Evolutionary conservation across 2,797 vertebrate species (phyloP), one percentile per base, ranked within the genome.

Genomic region (Rhinophrynus dorsalis): DNA sequence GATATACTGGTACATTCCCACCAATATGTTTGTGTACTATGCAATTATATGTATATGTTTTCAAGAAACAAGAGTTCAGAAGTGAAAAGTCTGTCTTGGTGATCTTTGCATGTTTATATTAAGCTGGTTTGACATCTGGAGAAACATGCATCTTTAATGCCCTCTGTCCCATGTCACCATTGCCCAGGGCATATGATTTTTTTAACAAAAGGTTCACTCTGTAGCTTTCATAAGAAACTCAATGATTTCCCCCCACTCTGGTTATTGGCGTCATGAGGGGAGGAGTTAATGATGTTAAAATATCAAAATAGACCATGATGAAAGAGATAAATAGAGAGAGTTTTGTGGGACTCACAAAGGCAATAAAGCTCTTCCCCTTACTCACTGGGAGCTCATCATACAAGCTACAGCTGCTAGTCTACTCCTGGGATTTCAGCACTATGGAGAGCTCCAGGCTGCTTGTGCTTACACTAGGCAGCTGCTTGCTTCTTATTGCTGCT

Each of bases 381-480:
- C 37, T 18, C 15, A 27, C 13, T 27, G 47, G 23, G 8, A 7
- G 38, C 23, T 51, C 13, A 27, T 29, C 24, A 15, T 2, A 5
- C 45, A 23, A 24, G 9, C 15, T 18, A 15, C 44, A 60, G 44
- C 10, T 30, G 26, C 8, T 12, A 57, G 40, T 13, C 6, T n/a
- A 40, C 1, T 18, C 9, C 27, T 15, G 23, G 20, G 10, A 3
- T 3, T 50, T 58, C 79, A 83, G 80, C 75, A 89, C 85, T 81
- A 90, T 87, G 89, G 86, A 81, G 56, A 90, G 81, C 82, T 87
- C 82, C 80, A 80, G 79, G 62, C 74, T 88, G 75, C 83, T 78
- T 71, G 63, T 88, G 50, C 80, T 78, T 2, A 78, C 85, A 58
- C 62, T 87, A 4, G 78, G 88, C 35, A 88, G 88, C 82, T 85